Evolutionary conservation across 2,113 vertebrate genomes (phyloP), one percentile per base, ranked within the genome.

Genomic region (Scalopus aquaticus): DNA sequence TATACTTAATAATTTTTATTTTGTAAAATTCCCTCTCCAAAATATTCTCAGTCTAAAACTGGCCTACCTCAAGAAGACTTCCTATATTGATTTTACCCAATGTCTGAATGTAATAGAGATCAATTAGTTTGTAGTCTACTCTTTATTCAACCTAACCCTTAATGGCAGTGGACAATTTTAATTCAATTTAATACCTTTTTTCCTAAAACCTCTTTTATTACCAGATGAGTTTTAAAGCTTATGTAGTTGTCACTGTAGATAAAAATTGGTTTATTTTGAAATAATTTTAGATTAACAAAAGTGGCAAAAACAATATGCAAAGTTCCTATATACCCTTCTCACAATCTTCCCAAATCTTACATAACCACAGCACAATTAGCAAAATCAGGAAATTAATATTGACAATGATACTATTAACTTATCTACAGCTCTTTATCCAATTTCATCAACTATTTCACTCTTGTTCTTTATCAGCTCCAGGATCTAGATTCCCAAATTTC

Each of bases 181-280:
- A 76, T 88, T 56, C 58, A 49, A 10, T n/a, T 82, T 58, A 76
- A 58, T 67, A 20, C 20, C 69, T 26, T 13, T 69, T 49, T 56
- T 22, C 7, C 54, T 56, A 22, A 22, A 22, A 56, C 22, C 54
- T 22, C 54, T 56, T 54, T 22, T 56, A 56, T 20, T 92, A 46
- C 10, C 35, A 76, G 62, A 60, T 58, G 35, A 84, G 42, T 84
- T 80, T 93, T 88, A n/a, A 90, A 84, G 28, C 39, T 87, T 92
- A 87, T 2, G 0, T 90, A 85, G 35, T 89, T 70, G 9, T 42
- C 30, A 76, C 15, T 84, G 37, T 67, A 70, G 39, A 81, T 86
- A 83, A 91, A 91, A 76, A 37, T 62, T 83, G n/a, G 32, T 39
- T 92, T n/a, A 83, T 37, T 92, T 91, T 90, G 56, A 91, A 93